Percentiles rank a stretch among this genome's conserved stretches.
These are phyloP conservation scores for Chydorus sphaericus DNA, from an alignment of 2,888 invertebrate genomes.

Conservation along the genomic window DNA sequence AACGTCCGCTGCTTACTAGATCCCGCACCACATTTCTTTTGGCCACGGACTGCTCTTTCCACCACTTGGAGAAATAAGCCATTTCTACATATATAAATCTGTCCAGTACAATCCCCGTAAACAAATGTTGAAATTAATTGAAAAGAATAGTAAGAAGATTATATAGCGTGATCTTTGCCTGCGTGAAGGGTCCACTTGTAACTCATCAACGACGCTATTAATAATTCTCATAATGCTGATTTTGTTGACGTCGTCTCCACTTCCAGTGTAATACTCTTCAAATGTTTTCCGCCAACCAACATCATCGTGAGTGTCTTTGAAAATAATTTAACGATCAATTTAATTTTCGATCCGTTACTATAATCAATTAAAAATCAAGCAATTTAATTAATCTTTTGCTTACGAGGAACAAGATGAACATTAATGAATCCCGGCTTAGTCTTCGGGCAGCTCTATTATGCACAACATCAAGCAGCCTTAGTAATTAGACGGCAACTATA, in stretches of 20 bases:
- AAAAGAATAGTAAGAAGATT: too few relatives aligned
- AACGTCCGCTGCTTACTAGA: constrained; percentile 43
- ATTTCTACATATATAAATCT: constrained; percentile 38
- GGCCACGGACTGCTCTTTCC: constrained; percentile 28
- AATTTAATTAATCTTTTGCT: too few relatives aligned
- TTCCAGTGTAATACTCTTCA: constrained; percentile 11
- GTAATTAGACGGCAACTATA: too few relatives aligned
- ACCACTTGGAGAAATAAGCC: constrained; percentile 31
- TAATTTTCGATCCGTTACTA: too few relatives aligned
- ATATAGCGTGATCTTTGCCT: constrained; percentile 27
- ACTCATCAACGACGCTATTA: constrained; percentile 33
- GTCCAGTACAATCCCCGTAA: too few relatives aligned
- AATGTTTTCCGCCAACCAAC: constrained; percentile 11
- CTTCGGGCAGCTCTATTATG: not conserved
- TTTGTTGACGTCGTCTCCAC: too few relatives aligned
- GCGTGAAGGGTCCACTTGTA: constrained; percentile 28
- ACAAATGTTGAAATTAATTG: too few relatives aligned
- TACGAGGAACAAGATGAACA: constrained; percentile 7
- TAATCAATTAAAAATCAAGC: too few relatives aligned
- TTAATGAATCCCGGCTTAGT: not conserved
- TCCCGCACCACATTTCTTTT: constrained; percentile 26
- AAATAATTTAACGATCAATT: too few relatives aligned
- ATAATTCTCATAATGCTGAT: constrained; percentile 58
- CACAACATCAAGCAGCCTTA: too few relatives aligned
- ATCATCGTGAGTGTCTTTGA: constrained; percentile 12